These are phyloP conservation scores for Matsumurasca onukii DNA, from an alignment of 1,140 invertebrate genomes.

Conservation along the genomic window DNA sequence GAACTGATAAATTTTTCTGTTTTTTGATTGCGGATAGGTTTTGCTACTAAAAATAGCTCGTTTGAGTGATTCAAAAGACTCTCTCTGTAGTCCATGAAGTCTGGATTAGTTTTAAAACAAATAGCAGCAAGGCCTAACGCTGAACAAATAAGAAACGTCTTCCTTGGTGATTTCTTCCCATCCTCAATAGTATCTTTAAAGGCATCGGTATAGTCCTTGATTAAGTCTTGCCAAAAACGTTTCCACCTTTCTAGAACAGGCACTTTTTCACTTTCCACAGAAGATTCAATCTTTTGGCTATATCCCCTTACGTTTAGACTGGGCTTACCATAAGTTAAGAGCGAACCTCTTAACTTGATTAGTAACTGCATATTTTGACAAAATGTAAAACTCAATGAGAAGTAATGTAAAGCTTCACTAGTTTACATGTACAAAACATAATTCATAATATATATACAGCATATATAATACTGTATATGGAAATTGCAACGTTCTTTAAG, in stretches of 20 bases:
- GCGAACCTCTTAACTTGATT: no score
- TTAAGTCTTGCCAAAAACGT: constrained; percentile 60
- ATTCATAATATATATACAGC: no score
- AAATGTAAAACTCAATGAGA: no score
- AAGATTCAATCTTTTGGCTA: not conserved
- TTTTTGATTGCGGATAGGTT: constrained; percentile 62
- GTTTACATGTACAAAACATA: no score
- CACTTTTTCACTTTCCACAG: constrained; percentile 49
- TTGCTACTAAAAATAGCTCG: constrained; percentile 64
- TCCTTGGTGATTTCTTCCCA: constrained; percentile 56
- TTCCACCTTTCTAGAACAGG: constrained; percentile 63
- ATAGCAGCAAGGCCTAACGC: constrained; percentile 49
- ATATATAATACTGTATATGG: no score
- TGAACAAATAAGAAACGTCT: constrained; percentile 48
- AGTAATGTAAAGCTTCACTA: no score
- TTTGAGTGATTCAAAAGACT: constrained; percentile 58
- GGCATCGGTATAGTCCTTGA: constrained; percentile 61
- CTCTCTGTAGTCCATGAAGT: constrained; percentile 60
- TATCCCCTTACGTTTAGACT: no score
- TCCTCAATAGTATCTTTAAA: constrained; percentile 55
- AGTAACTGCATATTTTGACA: no score
- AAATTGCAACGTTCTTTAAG: no score
- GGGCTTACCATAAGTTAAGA: no score
- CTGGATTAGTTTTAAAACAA: constrained; percentile 61
- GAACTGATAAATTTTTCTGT: constrained; percentile 61